Percentiles rank a stretch among this genome's conserved stretches.
Evolutionary conservation across 92 coral and sea anemone genomes (phyloP).

Genomic region (Parazoanthus atlanticus): DNA sequence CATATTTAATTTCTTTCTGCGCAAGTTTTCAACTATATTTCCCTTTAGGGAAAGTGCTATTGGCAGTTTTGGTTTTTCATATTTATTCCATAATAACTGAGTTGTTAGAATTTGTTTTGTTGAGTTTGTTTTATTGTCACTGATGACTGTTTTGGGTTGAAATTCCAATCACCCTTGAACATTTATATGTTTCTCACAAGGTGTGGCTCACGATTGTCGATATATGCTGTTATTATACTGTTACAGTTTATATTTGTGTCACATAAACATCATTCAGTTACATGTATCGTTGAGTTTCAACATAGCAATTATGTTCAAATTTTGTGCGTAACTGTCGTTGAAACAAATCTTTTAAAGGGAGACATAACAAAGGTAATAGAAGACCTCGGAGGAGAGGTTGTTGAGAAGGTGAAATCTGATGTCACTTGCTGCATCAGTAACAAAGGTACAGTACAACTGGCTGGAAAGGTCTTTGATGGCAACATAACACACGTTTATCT

Average conservation of each 20-base stretch:
- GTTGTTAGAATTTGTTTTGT: too few species aligned
- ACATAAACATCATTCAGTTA: background rate
- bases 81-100: too few species aligned
- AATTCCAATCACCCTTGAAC: background rate
- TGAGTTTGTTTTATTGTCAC: background rate
- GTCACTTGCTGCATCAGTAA: slow-evolving; percentile 86
- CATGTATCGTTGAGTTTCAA: background rate
- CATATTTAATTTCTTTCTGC: too few species aligned
- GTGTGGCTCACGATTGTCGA: background rate
- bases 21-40: too few species aligned
- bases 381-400: slow-evolving; percentile 83
- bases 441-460: slow-evolving; percentile 57
- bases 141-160: background rate
- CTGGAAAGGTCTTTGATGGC: background rate
- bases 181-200: too few species aligned
- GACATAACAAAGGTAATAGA: slow-evolving; percentile 57
- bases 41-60: too few species aligned
- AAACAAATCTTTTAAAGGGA: slow-evolving; percentile 52
- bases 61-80: too few species aligned
- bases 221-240: background rate
- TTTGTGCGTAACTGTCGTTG: background rate
- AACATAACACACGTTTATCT: too few species aligned
- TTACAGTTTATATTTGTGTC: background rate
- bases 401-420: slow-evolving; percentile 68
- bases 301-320: background rate